A percentile compares a stretch with the other conserved stretches of the same genome.
phyloP scores from a whole-genome alignment of 2,113 vertebrate genomes.

The Pardalotus punctatus region DNA sequence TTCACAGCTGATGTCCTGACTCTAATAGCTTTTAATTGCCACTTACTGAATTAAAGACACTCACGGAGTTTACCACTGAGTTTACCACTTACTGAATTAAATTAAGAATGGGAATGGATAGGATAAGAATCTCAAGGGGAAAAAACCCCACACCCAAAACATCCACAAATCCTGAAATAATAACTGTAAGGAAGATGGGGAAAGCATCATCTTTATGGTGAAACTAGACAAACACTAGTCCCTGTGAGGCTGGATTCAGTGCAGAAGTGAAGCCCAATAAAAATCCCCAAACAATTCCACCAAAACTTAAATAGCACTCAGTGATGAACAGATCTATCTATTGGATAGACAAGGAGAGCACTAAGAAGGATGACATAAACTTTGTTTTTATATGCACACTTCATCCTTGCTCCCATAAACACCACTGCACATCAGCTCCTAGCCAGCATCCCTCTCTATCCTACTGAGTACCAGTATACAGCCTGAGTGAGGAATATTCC shows the following conservation, averaged over 20 bases:
- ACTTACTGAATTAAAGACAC: background rate
- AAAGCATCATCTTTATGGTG: background rate
- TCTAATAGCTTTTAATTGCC: background rate
- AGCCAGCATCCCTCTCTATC: background rate
- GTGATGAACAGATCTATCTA: background rate
- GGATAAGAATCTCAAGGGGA: background rate
- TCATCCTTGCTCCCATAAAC: background rate
- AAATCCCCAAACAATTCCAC: background rate
- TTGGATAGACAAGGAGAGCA: slow-evolving; percentile 10
- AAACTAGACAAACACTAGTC: background rate
- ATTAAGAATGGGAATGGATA: background rate
- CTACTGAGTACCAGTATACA: background rate
- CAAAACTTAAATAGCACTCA: background rate
- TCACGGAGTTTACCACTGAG: background rate
- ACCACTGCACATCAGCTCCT: background rate
- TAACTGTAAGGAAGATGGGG: background rate
- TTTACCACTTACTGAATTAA: background rate
- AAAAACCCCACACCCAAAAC: background rate
- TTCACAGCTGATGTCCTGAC: background rate
- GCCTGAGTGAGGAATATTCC: background rate
- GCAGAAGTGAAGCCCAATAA: background rate
- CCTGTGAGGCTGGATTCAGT: background rate
- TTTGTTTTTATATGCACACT: background rate
- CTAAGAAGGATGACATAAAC: background rate
- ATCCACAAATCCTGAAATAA: background rate